Base-by-base conservation (phyloP, 2,888 invertebrate genomes). In the Leistus spinibarbis region DNA sequence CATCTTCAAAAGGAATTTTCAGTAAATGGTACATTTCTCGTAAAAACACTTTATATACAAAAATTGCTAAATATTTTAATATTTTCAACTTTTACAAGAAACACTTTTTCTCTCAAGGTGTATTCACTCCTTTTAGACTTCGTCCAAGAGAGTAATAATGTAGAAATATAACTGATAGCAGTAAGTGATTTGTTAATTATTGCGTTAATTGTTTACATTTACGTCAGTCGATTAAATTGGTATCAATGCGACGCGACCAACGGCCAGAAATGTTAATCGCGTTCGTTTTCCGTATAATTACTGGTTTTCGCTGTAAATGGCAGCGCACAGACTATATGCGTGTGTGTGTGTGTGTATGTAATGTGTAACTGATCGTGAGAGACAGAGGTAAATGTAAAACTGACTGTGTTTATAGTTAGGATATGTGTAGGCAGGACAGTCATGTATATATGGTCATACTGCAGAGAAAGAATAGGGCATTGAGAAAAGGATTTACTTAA, bases 271-370 rank as follows among this genome's bases (percentile, higher is more conserved):
- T 20, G 53, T 22, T 60, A 19, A 60, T 60, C 60, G 60, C 22
- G 22, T 27, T 4, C 23, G 64, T 64, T 16, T 64, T 64, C 17
- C 27, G 27, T 64, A 64, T 66, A 65, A 72, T 72, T 72, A 72
- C 72, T 54, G 19, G 72, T 65, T 71, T 72, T 72, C 40, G 40
- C 72, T 72, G 72, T 72, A 72, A 72, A 72, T 72, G 72, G 72
- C 20, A 65, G 65, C 66, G 27, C 63, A 19, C 70, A 64, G 64
- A 16, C 64, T 24, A 3, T 64, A 24, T 4, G 16, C 16, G 19
- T 64, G 64, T 4, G 16, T 56, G 19, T 19, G 19, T 16, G 13
- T 56, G 13, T 19, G 56, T 56, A 19, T 56, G 56, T 16, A 56
- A 56, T 19, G 7, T 56, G 56, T 56, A 56, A 56, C 56, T 19